Base-by-base conservation (phyloP, 2,888 invertebrate species). In the Drosophila aldrichi region DNA sequence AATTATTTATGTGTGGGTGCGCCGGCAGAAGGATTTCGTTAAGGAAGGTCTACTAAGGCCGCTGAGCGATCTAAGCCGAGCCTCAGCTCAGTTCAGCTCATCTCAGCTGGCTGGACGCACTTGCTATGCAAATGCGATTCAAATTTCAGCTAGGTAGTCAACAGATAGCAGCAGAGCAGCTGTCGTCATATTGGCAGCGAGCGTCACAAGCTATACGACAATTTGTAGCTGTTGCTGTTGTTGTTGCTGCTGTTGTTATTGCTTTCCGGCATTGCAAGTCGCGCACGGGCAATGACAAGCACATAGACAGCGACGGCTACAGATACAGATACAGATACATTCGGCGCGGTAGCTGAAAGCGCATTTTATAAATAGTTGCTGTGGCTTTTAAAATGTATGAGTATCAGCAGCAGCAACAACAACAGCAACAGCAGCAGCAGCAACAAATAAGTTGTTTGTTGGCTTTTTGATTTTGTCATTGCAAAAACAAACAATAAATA, bases 281-380 rank as follows among this genome's bases (percentile, higher is more conserved):
- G 68, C 77, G 69, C 63, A 79, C 72, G 71, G 70, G 68, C 62
- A 69, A 65, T 57, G 51, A 55, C 57, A 64, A 41, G 54, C n/a
- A 66, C 65, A 69, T 22, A 43, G n/a, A 70, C 65, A 63, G 44
- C 46, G 22, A 77, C 54, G 58, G 38, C 36, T 16, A 64, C 46
- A 49, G 32, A 36, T 56, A 63, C 68, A 59, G n/a, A 29, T 25
- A 68, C 49, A 74, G 49, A 71, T 74, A 80, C 78, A 68, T 77
- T 70, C 70, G 74, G 64, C 55, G 68, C 66, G 74, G 74, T 63
- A 77, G 81, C 81, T 72, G 71, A 79, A 81, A 79, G 85, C 86
- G 88, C 86, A 88, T 86, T 86, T 88, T 86, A 86, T 83, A 88
- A 86, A 86, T 86, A 86, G 86, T 85, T 88, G 81, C 81, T 69